A percentile compares a stretch with the other conserved stretches of the same genome.
Evolutionary conservation across 1,140 invertebrate species (phyloP).

Genomic region (Parapsyche elsis): DNA sequence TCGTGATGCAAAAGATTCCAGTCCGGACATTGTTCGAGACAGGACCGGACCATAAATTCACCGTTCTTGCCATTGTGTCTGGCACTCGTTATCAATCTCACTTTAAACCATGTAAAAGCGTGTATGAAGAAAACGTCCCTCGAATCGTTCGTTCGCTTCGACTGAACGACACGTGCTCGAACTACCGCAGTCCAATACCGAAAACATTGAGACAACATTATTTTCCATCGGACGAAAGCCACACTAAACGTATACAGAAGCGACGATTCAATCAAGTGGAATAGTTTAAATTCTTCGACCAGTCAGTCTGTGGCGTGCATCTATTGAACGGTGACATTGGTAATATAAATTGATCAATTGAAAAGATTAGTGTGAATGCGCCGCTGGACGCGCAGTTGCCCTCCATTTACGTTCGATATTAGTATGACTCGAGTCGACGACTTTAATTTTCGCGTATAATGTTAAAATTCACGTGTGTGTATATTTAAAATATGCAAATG

Average conservation of each 20-base stretch:
- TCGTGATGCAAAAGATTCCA: conserved; percentile 2
- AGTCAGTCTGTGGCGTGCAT: no score
- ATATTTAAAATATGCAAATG: background rate
- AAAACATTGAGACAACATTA: no score
- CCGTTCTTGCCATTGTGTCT: background rate
- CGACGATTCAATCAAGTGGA: no score
- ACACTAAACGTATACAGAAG: no score
- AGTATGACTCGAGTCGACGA: no score
- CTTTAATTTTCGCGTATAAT: no score
- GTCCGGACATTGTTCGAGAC: background rate
- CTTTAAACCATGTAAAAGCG: conserved; percentile 10
- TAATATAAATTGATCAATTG: conserved; percentile 7
- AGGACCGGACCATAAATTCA: conserved; percentile 12
- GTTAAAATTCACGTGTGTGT: background rate
- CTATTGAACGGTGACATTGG: background rate
- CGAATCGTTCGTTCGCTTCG: no score
- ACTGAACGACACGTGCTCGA: no score
- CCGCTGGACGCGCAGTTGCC: background rate
- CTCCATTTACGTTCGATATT: background rate
- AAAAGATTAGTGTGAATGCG: background rate
- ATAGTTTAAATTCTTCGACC: no score
- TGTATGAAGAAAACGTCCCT: no score
- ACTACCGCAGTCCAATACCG: no score
- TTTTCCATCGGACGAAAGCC: no score
- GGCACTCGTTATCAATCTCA: conserved; percentile 24